Conservation (phyloP, 1,140 invertebrate genomes). For the Thaumatotibia leucotreta region DNA sequence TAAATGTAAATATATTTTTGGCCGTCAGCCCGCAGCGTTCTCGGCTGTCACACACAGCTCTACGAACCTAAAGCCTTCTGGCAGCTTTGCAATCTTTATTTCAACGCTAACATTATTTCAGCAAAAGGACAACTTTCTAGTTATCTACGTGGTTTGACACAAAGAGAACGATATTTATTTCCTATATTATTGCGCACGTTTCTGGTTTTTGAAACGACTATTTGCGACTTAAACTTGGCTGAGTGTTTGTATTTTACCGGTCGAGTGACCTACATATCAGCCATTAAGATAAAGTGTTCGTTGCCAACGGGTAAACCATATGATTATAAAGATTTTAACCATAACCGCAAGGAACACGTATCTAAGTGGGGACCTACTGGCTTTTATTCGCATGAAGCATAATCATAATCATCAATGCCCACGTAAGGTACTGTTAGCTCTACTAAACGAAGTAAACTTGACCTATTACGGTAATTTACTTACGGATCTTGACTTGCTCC, state of each 20-base stretch:
- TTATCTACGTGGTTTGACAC: background rate
- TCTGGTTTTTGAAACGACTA: background rate
- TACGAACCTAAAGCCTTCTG: background rate
- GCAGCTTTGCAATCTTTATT: too few relatives aligned
- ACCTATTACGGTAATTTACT: background rate
- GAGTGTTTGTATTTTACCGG: too few relatives aligned
- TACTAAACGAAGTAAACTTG: background rate
- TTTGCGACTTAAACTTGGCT: background rate
- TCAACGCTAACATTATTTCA: background rate
- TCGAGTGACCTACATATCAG: background rate
- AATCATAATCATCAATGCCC: background rate
- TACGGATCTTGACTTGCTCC: background rate
- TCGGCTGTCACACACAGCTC: background rate
- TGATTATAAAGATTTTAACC: background rate
- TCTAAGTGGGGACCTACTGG: too few relatives aligned
- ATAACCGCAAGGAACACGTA: too few relatives aligned
- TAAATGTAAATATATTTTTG: conserved; percentile 4
- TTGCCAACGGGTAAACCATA: background rate
- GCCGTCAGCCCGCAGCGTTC: background rate
- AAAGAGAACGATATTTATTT: conserved; percentile 3
- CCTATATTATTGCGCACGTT: background rate
- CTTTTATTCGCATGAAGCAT: too few relatives aligned
- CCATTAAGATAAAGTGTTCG: too few relatives aligned
- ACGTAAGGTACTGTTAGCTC: background rate
- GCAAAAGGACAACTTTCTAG: background rate